These are phyloP conservation scores for Heterotilapia buettikoferi DNA, from an alignment of 2,113 vertebrate genomes.

Conservation along the genomic window DNA sequence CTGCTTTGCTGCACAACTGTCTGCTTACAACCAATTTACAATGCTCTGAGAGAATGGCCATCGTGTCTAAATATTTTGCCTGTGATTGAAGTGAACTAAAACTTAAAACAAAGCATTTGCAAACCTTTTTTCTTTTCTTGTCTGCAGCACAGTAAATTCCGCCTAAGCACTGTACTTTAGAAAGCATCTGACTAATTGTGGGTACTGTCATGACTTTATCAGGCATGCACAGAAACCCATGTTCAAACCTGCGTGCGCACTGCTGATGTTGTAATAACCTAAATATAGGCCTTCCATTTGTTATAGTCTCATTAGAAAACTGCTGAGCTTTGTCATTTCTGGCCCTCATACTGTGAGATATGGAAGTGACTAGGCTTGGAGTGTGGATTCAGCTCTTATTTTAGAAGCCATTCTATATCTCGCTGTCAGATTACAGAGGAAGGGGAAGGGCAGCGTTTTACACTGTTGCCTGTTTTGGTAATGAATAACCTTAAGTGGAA, in stretches of 20 bases:
- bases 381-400: constrained; percentile 66
- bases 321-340: constrained; percentile 60
- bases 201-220: not conserved
- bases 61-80: not conserved
- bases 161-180: not conserved
- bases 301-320: constrained; percentile 57
- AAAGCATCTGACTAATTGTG: not conserved
- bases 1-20: not conserved
- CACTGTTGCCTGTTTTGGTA: constrained; percentile 1
- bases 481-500: constrained; percentile 2
- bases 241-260: not conserved
- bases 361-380: constrained; percentile 45
- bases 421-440: constrained; percentile 41
- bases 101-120: not conserved
- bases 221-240: constrained; percentile 5
- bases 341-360: constrained; percentile 50
- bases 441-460: constrained; percentile 9
- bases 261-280: constrained; percentile 27
- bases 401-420: constrained; percentile 52
- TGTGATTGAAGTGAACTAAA: not conserved
- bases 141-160: not conserved
- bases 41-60: not conserved
- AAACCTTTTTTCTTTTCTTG: not conserved
- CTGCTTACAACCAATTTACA: not conserved
- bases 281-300: constrained; percentile 48